A percentile compares a stretch with the other conserved stretches of the same genome.
These are phyloP conservation scores for Entomyzon cyanotis DNA, from an alignment of 2,113 vertebrate genomes.

Conservation along the genomic window DNA sequence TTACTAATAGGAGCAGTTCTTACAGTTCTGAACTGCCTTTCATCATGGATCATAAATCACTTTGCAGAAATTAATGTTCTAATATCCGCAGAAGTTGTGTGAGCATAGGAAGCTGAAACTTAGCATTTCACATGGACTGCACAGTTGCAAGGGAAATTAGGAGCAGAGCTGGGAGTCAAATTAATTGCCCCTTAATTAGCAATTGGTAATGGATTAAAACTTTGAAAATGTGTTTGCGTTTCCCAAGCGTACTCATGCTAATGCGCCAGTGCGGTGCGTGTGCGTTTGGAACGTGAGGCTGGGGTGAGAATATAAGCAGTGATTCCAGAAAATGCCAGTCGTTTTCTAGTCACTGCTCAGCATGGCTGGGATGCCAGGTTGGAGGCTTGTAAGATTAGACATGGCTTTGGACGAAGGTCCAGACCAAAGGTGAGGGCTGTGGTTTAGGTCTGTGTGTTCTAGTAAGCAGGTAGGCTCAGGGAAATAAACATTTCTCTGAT, in stretches of 20 bases:
- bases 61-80: conserved; percentile 15
- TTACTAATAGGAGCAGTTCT: conserved; percentile 38
- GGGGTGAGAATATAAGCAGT: neutral
- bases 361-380: neutral
- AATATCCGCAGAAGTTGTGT: neutral
- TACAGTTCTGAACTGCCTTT: conserved; percentile 28
- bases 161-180: neutral
- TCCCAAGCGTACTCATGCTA: neutral
- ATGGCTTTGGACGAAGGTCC: neutral
- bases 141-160: neutral
- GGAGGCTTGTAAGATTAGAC: neutral
- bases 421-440: neutral
- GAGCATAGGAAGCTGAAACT: neutral
- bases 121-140: neutral
- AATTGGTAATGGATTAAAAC: conserved; percentile 6
- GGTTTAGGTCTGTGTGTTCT: neutral
- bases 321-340: neutral
- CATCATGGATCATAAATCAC: conserved; percentile 33
- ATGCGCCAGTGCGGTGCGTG: accelerated
- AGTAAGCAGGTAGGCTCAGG: neutral
- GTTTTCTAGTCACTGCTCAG: neutral
- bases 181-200: conserved; percentile 30
- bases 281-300: neutral
- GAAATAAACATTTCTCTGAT: neutral
- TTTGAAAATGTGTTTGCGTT: neutral